Conservation (phyloP, 2,113 vertebrate genomes). For the Carassius auratus region DNA sequence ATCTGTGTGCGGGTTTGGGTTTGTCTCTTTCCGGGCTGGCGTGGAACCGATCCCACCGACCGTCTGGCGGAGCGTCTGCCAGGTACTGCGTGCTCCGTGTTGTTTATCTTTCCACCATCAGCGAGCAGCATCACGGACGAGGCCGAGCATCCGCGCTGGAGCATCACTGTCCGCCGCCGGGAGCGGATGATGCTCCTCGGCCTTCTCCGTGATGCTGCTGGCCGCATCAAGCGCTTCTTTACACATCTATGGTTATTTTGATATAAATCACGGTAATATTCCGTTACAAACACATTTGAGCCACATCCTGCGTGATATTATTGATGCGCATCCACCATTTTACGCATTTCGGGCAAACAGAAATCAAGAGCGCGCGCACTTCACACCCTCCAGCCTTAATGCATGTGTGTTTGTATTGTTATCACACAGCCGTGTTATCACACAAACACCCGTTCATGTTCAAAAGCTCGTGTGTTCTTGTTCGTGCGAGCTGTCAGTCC, state of each 20-base stretch:
- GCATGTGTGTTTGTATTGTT: constrained; percentile 34
- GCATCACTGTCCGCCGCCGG: constrained; percentile 14
- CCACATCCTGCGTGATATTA: not conserved
- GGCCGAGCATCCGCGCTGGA: constrained; percentile 35
- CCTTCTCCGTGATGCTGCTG: not conserved
- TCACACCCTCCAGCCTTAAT: not conserved
- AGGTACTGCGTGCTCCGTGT: constrained; percentile 40
- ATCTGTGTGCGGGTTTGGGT: constrained; percentile 29
- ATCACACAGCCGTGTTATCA: not conserved
- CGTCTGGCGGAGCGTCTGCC: constrained; percentile 39
- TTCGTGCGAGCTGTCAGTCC: constrained; percentile 53
- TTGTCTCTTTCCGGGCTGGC: constrained; percentile 28
- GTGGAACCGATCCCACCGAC: constrained; percentile 32
- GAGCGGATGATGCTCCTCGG: constrained; percentile 19
- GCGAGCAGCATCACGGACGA: constrained; percentile 13
- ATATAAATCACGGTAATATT: not conserved
- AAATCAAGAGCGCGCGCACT: constrained; percentile 8
- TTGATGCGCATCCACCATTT: constrained; percentile 29
- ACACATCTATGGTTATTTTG: not conserved
- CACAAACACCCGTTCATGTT: not conserved
- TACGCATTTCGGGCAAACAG: constrained; percentile 29
- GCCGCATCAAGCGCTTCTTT: not conserved
- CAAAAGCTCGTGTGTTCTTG: not conserved
- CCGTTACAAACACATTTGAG: not conserved
- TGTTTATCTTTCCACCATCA: constrained; percentile 31